A percentile compares a stretch with the other conserved stretches of the same genome.
Evolutionary conservation across 2,888 invertebrate genomes (phyloP).

Genomic region (Stratiomys singularior): DNA sequence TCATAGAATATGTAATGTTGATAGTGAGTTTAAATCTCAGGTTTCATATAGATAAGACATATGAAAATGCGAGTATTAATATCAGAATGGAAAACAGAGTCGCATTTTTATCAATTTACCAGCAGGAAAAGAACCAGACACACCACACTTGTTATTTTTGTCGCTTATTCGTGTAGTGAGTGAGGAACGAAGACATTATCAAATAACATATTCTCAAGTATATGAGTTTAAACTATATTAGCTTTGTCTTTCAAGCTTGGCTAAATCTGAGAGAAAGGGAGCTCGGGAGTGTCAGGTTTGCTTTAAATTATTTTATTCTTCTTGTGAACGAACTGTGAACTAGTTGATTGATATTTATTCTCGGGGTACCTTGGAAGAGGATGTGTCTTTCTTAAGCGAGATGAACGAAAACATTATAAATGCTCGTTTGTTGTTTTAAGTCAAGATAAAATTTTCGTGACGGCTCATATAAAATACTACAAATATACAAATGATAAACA

Average conservation of each 20-base stretch:
- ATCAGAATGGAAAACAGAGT: slow-evolving; percentile 28
- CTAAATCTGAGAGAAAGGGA: neutral
- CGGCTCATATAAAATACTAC: no score
- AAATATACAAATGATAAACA: no score
- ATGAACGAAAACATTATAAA: no score
- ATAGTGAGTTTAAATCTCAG: slow-evolving; percentile 42
- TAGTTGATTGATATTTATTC: slow-evolving; percentile 7
- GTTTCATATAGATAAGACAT: slow-evolving; percentile 41
- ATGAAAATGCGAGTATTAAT: slow-evolving; percentile 25
- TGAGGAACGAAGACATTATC: neutral
- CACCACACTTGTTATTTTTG: neutral
- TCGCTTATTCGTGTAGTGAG: no score
- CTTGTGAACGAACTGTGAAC: neutral
- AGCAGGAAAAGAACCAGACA: slow-evolving; percentile 4
- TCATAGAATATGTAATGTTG: slow-evolving; percentile 40
- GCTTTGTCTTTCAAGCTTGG: neutral
- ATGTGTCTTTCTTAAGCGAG: neutral
- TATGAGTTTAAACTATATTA: neutral
- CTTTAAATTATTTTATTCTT: slow-evolving; percentile 1
- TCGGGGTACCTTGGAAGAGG: neutral
- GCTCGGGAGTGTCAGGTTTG: no score
- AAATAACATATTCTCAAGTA: neutral
- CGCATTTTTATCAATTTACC: slow-evolving; percentile 28
- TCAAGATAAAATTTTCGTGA: no score
- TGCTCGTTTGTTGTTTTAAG: no score